A percentile compares a stretch with the other conserved stretches of the same genome.
These are phyloP conservation scores for Diachasma alloeum DNA, from an alignment of 1,140 invertebrate genomes.

Conservation along the genomic window DNA sequence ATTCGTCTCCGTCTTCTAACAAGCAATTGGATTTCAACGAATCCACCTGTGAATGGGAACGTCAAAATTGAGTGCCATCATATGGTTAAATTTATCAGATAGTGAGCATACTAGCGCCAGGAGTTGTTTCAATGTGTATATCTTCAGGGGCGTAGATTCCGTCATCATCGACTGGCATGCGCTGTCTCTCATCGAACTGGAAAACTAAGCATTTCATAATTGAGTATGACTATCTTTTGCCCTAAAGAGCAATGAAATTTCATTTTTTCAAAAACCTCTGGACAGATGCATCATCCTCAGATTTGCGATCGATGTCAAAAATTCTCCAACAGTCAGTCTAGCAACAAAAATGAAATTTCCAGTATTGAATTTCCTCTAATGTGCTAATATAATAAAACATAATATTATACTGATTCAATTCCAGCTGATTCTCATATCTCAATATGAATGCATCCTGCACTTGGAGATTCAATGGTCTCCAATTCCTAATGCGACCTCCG, in stretches of 20 bases:
- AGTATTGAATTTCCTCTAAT: too few relatives aligned
- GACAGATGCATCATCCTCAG: constrained; percentile 15
- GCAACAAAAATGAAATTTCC: not conserved
- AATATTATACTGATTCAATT: constrained; percentile 12
- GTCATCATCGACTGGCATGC: not conserved
- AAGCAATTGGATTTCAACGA: constrained; percentile 12
- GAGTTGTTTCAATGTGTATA: not conserved
- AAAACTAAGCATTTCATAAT: constrained; percentile 9
- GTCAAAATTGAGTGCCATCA: not conserved
- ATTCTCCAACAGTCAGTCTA: constrained; percentile 9
- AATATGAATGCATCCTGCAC: not conserved
- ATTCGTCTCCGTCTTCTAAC: constrained; percentile 13
- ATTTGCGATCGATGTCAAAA: not conserved
- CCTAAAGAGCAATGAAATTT: not conserved
- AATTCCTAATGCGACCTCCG: constrained; percentile 6
- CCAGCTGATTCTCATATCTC: not conserved
- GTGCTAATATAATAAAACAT: not conserved
- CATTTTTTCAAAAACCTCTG: constrained; percentile 3
- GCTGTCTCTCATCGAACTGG: too few relatives aligned
- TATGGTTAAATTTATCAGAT: not conserved
- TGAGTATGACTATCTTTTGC: not conserved
- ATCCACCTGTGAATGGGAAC: constrained; percentile 4
- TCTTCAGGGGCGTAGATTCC: not conserved
- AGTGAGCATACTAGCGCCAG: not conserved
- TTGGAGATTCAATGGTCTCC: constrained; percentile 12